phyloP scores from a whole-genome alignment of 1,140 invertebrate genomes.

The Lerema accius region DNA sequence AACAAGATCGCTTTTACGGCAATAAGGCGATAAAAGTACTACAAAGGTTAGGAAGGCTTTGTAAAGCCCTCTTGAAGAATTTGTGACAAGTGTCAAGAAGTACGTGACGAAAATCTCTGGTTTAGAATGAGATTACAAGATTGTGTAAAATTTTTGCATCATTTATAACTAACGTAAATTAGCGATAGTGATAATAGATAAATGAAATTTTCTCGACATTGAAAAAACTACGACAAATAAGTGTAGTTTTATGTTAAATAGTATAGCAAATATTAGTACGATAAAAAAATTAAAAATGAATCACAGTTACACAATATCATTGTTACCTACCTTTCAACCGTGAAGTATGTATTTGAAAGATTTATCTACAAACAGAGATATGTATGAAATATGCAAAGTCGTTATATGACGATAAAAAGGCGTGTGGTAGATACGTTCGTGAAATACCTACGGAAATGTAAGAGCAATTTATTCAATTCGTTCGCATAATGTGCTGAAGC shows the following conservation, averaged over 20 bases:
- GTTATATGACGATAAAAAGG: slow-evolving; percentile 18
- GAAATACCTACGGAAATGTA: slow-evolving; percentile 35
- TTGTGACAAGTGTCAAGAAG: background rate
- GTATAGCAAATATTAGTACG: too few relatives aligned
- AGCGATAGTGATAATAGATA: too few relatives aligned
- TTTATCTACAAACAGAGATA: slow-evolving; percentile 15
- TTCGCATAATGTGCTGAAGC: slow-evolving; percentile 54
- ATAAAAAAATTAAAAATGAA: too few relatives aligned
- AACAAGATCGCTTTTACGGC: slow-evolving; percentile 38
- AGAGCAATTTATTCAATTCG: slow-evolving; percentile 66
- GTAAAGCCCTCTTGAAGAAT: background rate
- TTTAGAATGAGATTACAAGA: too few relatives aligned
- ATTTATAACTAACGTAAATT: too few relatives aligned
- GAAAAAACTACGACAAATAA: too few relatives aligned
- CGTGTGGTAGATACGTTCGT: slow-evolving; percentile 1
- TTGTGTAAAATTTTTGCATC: too few relatives aligned
- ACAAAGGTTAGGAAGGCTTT: slow-evolving; percentile 25
- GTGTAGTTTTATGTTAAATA: too few relatives aligned
- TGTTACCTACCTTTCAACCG: background rate
- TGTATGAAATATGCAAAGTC: slow-evolving; percentile 15
- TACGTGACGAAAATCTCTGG: background rate
- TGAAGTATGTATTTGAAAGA: slow-evolving; percentile 10
- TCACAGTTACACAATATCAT: too few relatives aligned
- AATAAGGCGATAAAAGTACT: slow-evolving; percentile 50
- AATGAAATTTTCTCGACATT: too few relatives aligned